Evolutionary conservation across 2,797 vertebrate genomes (phyloP).

Genomic region (Pangasius djambal): DNA sequence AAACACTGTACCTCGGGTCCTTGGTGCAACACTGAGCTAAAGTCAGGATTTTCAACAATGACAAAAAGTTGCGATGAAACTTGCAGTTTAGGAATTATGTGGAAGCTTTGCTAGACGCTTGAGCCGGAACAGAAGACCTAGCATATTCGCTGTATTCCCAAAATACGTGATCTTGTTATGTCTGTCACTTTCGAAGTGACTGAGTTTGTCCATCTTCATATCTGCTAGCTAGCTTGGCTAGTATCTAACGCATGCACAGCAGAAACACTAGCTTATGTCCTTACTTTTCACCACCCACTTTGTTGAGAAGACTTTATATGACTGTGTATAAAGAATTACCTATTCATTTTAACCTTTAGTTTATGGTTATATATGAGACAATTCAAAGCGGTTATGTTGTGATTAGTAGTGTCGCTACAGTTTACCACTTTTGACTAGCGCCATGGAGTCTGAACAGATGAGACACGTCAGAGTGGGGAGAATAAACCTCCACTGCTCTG

Average conservation of each 20-base stretch:
- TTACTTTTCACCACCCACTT: background rate
- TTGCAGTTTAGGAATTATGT: background rate
- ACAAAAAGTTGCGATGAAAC: background rate
- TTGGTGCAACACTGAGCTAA: background rate
- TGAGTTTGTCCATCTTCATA: background rate
- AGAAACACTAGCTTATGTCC: background rate
- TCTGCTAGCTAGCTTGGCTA: background rate
- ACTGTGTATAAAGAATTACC: background rate
- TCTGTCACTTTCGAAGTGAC: background rate
- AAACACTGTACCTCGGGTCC: background rate
- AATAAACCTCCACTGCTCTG: background rate
- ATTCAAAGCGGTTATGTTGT: background rate
- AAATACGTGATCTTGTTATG: background rate
- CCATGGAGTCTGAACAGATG: background rate
- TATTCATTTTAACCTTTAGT: background rate
- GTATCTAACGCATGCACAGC: background rate
- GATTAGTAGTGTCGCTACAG: background rate
- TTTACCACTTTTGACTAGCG: background rate
- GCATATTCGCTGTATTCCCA: background rate
- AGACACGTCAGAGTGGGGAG: background rate
- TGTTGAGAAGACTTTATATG: background rate
- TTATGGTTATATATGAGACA: background rate
- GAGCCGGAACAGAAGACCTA: background rate
- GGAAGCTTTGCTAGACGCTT: background rate
- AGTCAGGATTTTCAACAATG: background rate